Base-by-base conservation (phyloP, 2,797 vertebrate genomes). In the Hozukius guyotensis region DNA sequence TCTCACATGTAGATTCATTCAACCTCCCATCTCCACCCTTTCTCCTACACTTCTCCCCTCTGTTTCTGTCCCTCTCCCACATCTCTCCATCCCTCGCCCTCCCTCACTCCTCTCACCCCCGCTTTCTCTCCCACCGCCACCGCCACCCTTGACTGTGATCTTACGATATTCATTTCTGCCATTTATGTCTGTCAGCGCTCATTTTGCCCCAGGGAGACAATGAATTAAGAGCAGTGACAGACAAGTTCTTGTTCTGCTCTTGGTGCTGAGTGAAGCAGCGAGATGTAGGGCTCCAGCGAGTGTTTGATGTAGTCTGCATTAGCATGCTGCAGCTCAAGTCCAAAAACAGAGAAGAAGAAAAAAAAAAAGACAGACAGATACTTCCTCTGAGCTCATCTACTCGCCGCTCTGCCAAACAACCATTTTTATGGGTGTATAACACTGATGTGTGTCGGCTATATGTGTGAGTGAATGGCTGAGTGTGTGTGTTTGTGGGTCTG, bases 171-270 rank as follows among this genome's bases (percentile, higher is more conserved):
- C 90, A 91, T 93, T 93, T 92, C 90, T 88, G 82, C 87, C 91
- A 89, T 94, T 92, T 90, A 88, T 87, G 87, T 93, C 91, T 89
- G 88, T 93, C 91, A 85, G 88, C 25, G 49, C 78, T 93, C 89
- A 86, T 93, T 93, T 90, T 72, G 88, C 91, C 93, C 89, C 80
- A 29, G 89, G 92, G 93, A 92, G 91, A 92, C 90, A 91, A 91
- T 91, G 93, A 94, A 94, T 94, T 94, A 94, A 90, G 86, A 88
- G 83, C 87, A 87, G 75, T 89, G 91, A 94, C 94, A 95, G 92
- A 92, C 90, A 80, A 89, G 89, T 92, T 93, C 93, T 94, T 93
- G 94, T 94, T 93, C 93, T 88, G 72, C 88, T 88, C 80, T 74
- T 27, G 68, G 83, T 91, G 89, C 78, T 72, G 88, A 90, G 88